A percentile compares a stretch with the other conserved stretches of the same genome.
These are phyloP conservation scores for Dascillus cervinus DNA, from an alignment of 2,888 invertebrate species.

Conservation along the genomic window DNA sequence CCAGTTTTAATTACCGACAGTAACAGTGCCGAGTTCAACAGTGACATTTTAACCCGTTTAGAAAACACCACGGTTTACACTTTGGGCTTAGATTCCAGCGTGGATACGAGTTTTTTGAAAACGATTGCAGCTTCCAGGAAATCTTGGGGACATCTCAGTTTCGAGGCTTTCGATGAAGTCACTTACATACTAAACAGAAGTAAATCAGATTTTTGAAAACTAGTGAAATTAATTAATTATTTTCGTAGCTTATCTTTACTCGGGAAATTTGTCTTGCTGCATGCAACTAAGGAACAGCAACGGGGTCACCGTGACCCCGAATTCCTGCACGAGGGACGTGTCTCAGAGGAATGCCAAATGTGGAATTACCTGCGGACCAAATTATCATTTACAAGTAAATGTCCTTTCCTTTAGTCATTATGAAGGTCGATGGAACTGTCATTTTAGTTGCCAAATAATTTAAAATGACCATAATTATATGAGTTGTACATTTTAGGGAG, in stretches of 20 bases:
- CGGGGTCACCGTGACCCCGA: background rate
- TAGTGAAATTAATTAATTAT: no score
- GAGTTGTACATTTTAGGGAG: constrained; percentile 1
- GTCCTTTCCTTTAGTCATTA: no score
- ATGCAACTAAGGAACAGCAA: constrained; percentile 2
- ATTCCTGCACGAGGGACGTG: background rate
- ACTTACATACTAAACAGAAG: constrained; percentile 3
- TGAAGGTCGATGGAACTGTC: no score
- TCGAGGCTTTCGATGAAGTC: background rate
- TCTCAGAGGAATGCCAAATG: constrained; percentile 1
- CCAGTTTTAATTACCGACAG: constrained; percentile 1
- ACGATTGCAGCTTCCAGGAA: no score
- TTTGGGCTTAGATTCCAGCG: no score
- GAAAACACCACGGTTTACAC: no score
- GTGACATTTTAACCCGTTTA: no score
- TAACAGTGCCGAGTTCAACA: constrained; percentile 1
- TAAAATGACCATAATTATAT: no score
- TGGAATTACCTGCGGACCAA: background rate
- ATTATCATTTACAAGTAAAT: constrained; percentile 2
- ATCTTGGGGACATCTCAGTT: no score
- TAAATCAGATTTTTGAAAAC: background rate
- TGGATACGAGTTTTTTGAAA: no score
- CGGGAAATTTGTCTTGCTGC: constrained; percentile 2
- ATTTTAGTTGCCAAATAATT: no score
- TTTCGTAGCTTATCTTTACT: constrained; percentile 3